phyloP scores from a whole-genome alignment of 1,140 invertebrate genomes.

The Prorops nasuta region DNA sequence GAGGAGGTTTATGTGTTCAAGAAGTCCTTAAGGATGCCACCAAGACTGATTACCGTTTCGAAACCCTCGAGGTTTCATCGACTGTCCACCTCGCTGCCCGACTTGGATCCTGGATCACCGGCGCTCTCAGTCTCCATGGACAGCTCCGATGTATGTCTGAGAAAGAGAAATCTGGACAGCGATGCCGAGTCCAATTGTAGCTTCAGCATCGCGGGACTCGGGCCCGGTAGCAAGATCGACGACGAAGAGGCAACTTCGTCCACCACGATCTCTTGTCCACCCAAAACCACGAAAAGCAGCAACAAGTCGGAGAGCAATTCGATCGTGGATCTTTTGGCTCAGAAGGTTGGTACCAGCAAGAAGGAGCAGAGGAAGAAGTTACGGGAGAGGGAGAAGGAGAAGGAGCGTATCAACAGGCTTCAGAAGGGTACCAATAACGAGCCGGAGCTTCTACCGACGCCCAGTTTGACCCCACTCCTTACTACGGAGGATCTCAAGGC shows the following conservation, averaged over 20 bases:
- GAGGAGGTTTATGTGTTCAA: conserved; percentile 79
- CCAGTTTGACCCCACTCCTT: conserved; percentile 44
- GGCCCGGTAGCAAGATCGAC: conserved; percentile 63
- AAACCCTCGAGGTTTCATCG: conserved; percentile 59
- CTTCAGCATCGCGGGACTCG: conserved; percentile 44
- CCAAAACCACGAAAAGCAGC: conserved; percentile 41
- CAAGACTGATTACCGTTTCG: conserved; percentile 73
- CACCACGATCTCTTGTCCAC: conserved; percentile 57
- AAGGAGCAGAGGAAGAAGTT: conserved; percentile 60
- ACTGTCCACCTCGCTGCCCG: conserved; percentile 71
- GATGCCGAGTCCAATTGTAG: conserved; percentile 68
- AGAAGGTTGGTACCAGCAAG: conserved; percentile 60
- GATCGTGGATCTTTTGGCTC: conserved; percentile 65
- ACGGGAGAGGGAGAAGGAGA: conserved; percentile 45
- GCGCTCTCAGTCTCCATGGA: conserved; percentile 61
- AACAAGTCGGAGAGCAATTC: conserved; percentile 56
- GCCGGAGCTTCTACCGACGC: conserved; percentile 65
- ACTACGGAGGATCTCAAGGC: conserved; percentile 30
- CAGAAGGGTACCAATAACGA: conserved; percentile 42
- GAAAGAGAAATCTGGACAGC: conserved; percentile 59
- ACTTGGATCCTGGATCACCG: conserved; percentile 70
- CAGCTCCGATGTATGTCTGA: conserved; percentile 46
- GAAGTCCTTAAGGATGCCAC: conserved; percentile 74
- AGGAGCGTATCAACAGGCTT: conserved; percentile 29
- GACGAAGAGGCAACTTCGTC: conserved; percentile 67